Conservation (phyloP, 2,113 vertebrate genomes). For the Epinephelus cyanopodus region DNA sequence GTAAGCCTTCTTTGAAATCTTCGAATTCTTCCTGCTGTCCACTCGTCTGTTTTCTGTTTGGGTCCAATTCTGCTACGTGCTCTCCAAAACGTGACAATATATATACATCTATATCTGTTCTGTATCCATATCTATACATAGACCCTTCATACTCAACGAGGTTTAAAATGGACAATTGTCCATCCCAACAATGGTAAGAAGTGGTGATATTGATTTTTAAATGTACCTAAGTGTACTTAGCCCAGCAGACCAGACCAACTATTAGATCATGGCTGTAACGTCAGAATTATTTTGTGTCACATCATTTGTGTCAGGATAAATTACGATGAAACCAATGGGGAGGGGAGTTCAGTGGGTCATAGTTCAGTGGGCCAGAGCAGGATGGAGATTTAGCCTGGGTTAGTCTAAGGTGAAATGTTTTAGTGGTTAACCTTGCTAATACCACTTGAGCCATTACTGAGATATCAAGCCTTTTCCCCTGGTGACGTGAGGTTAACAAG, state of each 20-base stretch:
- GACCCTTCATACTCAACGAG: background rate
- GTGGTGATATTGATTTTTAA: constrained; percentile 49
- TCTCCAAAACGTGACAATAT: too few relatives aligned
- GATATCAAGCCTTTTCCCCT: constrained; percentile 28
- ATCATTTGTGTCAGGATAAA: background rate
- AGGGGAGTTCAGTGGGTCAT: background rate
- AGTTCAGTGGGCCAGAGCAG: constrained; percentile 39
- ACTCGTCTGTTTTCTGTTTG: too few relatives aligned
- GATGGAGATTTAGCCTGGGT: constrained; percentile 29
- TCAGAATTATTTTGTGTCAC: background rate
- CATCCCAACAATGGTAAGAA: background rate
- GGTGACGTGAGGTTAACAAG: constrained; percentile 35
- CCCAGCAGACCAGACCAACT: background rate
- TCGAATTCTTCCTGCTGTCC: too few relatives aligned
- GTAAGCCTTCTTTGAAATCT: too few relatives aligned
- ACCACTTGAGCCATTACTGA: constrained; percentile 55
- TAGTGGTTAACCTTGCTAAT: constrained; percentile 45
- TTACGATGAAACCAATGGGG: background rate
- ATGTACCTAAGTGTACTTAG: constrained; percentile 12
- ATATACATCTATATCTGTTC: too few relatives aligned
- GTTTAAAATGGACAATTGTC: background rate
- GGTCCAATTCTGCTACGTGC: too few relatives aligned
- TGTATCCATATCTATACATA: background rate
- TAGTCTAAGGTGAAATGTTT: constrained; percentile 38
- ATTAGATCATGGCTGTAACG: constrained; percentile 5